Percentiles rank a stretch among this genome's conserved stretches.
phyloP scores from a whole-genome alignment of 92 coral and sea anemone genomes.

The Actinernus sp. region DNA sequence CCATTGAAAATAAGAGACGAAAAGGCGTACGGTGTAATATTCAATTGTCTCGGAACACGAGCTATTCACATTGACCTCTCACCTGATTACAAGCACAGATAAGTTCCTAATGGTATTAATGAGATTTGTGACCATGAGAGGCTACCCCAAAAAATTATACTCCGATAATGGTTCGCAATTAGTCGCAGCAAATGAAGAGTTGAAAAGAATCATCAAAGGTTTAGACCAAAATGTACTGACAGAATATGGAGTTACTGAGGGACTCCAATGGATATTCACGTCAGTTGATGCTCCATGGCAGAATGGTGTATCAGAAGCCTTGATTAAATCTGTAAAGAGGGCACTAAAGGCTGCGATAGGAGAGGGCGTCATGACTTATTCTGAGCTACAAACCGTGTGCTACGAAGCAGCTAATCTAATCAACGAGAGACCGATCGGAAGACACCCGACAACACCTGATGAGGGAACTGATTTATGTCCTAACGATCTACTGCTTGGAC shows the following conservation, averaged over 20 bases:
- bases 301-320: slow-evolving; percentile 41
- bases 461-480: slow-evolving; percentile 38
- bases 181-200: slow-evolving; percentile 46
- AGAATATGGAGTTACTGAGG: slow-evolving; percentile 39
- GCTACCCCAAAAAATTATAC: slow-evolving; percentile 36
- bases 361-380: slow-evolving; percentile 26
- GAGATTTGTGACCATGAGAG: slow-evolving; percentile 47
- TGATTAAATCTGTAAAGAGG: slow-evolving; percentile 50
- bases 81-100: slow-evolving; percentile 59
- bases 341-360: slow-evolving; percentile 40
- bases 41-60: slow-evolving; percentile 51
- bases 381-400: slow-evolving; percentile 55
- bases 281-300: slow-evolving; percentile 71
- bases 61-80: slow-evolving; percentile 52
- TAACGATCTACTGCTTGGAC: slow-evolving; percentile 25
- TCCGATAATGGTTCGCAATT: slow-evolving; percentile 53
- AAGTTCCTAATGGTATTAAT: slow-evolving; percentile 57
- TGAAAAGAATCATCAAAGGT: slow-evolving; percentile 17
- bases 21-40: slow-evolving; percentile 56
- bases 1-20: slow-evolving; percentile 33
- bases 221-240: slow-evolving; percentile 28
- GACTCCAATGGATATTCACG: slow-evolving; percentile 44
- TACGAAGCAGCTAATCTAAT: slow-evolving; percentile 49
- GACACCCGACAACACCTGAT: slow-evolving; percentile 40
- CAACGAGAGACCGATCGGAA: slow-evolving; percentile 59